Conservation (phyloP, 2,113 vertebrate genomes). For the Macrotis lagotis region DNA sequence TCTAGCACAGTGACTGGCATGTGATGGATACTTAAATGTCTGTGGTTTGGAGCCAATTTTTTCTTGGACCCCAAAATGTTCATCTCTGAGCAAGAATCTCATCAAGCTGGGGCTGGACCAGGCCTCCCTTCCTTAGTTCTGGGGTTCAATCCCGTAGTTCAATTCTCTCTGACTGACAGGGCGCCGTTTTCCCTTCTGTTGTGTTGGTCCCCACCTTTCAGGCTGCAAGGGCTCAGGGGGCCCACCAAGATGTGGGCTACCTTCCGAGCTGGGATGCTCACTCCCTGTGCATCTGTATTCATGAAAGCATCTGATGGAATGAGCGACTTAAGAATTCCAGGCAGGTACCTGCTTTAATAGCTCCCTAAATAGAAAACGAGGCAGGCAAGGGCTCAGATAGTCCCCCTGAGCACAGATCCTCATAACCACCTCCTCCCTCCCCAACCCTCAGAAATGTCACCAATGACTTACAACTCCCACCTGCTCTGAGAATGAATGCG, state of each 20-base stretch:
- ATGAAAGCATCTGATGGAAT: not conserved
- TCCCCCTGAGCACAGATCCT: not conserved
- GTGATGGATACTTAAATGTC: not conserved
- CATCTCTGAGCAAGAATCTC: not conserved
- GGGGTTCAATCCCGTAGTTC: not conserved
- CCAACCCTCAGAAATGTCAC: not conserved
- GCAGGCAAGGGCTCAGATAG: not conserved
- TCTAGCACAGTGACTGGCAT: too few species aligned
- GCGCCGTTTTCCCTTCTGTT: not conserved
- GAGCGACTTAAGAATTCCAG: not conserved
- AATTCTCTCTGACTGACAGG: not conserved
- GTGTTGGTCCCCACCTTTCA: not conserved
- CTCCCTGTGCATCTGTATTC: not conserved
- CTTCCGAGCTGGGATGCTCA: not conserved
- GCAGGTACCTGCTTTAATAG: not conserved
- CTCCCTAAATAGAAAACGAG: not conserved
- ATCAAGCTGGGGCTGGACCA: not conserved
- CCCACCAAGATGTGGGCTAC: not conserved
- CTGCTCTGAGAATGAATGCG: not conserved
- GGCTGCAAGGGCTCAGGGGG: not conserved
- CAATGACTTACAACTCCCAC: not conserved
- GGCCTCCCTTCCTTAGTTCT: not conserved
- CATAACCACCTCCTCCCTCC: not conserved
- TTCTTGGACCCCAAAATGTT: not conserved
- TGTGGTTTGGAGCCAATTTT: not conserved